phyloP scores from a whole-genome alignment of 2,113 vertebrate species.

The Chaetodon trifascialis region DNA sequence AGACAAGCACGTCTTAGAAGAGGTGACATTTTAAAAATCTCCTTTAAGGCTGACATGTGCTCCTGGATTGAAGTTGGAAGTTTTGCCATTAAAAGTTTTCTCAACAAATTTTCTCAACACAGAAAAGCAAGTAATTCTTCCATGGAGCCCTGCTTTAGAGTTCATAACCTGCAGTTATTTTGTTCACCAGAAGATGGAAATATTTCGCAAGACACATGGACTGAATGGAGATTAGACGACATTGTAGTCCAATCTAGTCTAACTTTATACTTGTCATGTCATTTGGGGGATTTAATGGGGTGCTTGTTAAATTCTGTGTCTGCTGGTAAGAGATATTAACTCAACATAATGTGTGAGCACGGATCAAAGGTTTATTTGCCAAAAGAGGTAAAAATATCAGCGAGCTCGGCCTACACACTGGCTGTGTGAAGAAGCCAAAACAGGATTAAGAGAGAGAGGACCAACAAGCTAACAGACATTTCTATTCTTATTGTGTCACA shows the following conservation, averaged over 20 bases:
- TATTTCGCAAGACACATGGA: conserved; percentile 6
- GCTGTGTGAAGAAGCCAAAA: conserved; percentile 25
- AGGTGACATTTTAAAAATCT: not conserved
- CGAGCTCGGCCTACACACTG: conserved; percentile 40
- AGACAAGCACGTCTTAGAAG: not conserved
- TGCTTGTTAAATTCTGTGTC: not conserved
- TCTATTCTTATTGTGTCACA: conserved; percentile 27
- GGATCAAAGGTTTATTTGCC: conserved; percentile 41
- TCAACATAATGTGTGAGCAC: not conserved
- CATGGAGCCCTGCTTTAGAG: not conserved
- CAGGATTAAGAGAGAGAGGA: conserved; percentile 40
- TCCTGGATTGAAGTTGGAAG: not conserved
- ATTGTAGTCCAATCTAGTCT: not conserved
- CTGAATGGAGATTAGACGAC: not conserved
- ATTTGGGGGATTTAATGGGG: conserved; percentile 24
- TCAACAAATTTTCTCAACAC: not conserved
- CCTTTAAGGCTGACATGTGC: not conserved
- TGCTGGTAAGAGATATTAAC: conserved; percentile 39
- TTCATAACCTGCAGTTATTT: conserved; percentile 25
- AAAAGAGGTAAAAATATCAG: conserved; percentile 35
- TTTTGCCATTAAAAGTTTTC: not conserved
- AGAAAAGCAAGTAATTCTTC: not conserved
- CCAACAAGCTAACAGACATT: conserved; percentile 4
- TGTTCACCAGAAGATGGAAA: conserved; percentile 42
- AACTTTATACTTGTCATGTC: conserved; percentile 15